phyloP scores from a whole-genome alignment of 2,797 vertebrate genomes.

The Sebastes alutus region DNA sequence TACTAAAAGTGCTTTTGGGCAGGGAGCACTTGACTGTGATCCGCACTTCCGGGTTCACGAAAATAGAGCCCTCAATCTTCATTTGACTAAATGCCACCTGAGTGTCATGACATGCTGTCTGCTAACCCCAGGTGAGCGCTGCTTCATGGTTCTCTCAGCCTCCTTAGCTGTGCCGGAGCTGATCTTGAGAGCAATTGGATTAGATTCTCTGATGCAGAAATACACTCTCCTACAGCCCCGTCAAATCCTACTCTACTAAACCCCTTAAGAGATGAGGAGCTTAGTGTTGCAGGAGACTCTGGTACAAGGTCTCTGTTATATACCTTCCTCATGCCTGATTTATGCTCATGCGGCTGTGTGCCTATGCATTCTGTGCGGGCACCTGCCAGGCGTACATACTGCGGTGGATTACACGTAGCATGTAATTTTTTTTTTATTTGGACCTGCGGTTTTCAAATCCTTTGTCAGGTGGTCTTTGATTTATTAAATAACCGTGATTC shows the following conservation, averaged over 20 bases:
- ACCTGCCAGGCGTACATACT: no score
- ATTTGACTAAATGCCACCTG: neutral
- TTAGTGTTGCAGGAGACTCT: slow-evolving; percentile 21
- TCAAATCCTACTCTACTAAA: slow-evolving; percentile 42
- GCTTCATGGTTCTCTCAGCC: neutral
- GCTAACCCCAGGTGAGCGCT: neutral
- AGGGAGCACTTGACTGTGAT: neutral
- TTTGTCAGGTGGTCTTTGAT: no score
- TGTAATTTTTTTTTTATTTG: no score
- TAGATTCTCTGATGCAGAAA: slow-evolving; percentile 65
- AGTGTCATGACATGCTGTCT: neutral
- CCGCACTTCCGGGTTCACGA: neutral
- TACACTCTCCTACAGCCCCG: slow-evolving; percentile 41
- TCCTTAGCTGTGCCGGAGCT: slow-evolving; percentile 18
- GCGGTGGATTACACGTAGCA: no score
- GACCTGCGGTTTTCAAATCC: no score
- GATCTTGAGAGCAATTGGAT: slow-evolving; percentile 66
- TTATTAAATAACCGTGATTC: no score
- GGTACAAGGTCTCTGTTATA: no score
- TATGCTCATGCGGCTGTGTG: no score
- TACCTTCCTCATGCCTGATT: no score
- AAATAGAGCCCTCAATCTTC: neutral
- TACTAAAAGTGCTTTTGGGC: neutral
- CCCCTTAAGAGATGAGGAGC: slow-evolving; percentile 32
- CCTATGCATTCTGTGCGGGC: no score